These are phyloP conservation scores for Hyperoplus immaculatus DNA, from an alignment of 2,797 vertebrate genomes.

Conservation along the genomic window DNA sequence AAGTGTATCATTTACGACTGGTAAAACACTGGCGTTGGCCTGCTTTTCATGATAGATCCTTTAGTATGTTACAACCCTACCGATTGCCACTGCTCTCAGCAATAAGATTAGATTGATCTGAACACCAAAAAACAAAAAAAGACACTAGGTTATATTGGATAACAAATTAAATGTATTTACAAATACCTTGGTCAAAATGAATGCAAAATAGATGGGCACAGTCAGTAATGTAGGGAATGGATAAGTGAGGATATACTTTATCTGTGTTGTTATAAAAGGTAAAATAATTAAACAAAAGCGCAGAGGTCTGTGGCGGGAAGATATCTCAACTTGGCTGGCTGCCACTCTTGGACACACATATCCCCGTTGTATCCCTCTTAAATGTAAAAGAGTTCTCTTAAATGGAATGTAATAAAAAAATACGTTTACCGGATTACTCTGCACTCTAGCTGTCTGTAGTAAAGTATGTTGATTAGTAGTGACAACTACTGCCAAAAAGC, in stretches of 20 bases:
- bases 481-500: not conserved
- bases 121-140: too few relatives aligned
- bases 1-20: not conserved
- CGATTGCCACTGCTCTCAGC: not conserved
- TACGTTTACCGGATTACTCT: not conserved
- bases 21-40: not conserved
- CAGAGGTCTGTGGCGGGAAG: not conserved
- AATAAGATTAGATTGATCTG: not conserved
- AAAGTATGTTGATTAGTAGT: not conserved
- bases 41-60: not conserved
- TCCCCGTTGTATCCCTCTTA: not conserved
- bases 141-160: not conserved
- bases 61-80: not conserved
- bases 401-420: not conserved
- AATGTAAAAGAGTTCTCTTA: not conserved
- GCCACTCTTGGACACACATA: not conserved
- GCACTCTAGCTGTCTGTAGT: not conserved
- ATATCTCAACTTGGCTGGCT: not conserved
- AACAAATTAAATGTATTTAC: not conserved
- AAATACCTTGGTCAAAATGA: not conserved
- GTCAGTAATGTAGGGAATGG: too few relatives aligned
- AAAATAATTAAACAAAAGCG: not conserved
- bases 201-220: not conserved
- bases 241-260: not conserved
- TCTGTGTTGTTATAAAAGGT: not conserved